Percentiles rank a stretch among this genome's conserved stretches.
phyloP scores from a whole-genome alignment of 2,113 vertebrate genomes.

The Bathybates hornii region DNA sequence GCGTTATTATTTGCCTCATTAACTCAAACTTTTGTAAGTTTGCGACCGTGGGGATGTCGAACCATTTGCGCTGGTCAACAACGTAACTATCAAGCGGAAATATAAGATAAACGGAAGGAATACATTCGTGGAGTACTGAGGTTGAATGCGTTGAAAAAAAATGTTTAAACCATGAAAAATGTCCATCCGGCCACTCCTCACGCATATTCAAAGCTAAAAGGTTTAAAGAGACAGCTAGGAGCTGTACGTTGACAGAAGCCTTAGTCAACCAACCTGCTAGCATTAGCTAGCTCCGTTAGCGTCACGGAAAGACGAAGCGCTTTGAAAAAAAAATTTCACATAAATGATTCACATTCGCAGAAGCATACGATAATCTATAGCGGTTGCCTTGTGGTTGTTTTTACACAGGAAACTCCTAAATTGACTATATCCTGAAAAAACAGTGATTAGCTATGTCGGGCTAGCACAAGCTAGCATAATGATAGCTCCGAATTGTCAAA shows the following conservation, averaged over 20 bases:
- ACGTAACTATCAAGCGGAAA: not conserved
- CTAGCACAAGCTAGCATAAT: slow-evolving; percentile 26
- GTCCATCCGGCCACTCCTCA: not conserved
- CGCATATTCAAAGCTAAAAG: not conserved
- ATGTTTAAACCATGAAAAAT: not conserved
- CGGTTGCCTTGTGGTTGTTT: fast-evolving
- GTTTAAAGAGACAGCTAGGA: not conserved
- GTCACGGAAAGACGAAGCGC: not conserved
- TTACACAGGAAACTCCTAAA: not conserved
- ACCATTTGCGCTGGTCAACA: not conserved
- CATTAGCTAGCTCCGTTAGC: not conserved
- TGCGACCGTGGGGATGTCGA: not conserved
- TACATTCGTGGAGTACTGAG: not conserved
- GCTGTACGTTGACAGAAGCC: not conserved
- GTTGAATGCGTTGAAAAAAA: not conserved
- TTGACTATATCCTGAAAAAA: not conserved
- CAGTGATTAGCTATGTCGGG: not conserved
- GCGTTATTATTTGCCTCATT: not conserved
- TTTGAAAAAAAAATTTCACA: not conserved
- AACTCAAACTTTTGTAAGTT: not conserved
- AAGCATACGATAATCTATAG: no score
- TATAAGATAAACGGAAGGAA: not conserved
- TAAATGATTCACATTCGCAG: not conserved
- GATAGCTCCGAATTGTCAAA: slow-evolving; percentile 39
- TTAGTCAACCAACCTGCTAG: not conserved